These are phyloP conservation scores for Ypsolopha scabrella DNA, from an alignment of 2,888 invertebrate genomes.

Conservation along the genomic window DNA sequence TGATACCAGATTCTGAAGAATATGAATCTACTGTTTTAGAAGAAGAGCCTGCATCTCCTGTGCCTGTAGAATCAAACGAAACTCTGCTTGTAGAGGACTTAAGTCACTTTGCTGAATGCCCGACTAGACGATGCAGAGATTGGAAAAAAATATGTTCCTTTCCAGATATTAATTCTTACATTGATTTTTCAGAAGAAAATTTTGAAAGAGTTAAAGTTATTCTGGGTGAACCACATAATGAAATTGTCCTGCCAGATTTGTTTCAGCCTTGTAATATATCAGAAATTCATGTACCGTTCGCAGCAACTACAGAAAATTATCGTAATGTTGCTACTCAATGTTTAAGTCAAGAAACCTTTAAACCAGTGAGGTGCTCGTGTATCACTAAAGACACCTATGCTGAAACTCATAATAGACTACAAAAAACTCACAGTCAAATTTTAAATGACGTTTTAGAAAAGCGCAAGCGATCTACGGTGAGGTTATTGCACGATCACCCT, in stretches of 20 bases:
- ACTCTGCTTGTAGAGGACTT: constrained; percentile 31
- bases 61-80: background rate
- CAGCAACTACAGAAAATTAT: constrained; percentile 31
- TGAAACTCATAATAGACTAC: constrained; percentile 8
- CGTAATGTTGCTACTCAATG: constrained; percentile 43
- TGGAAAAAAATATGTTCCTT: constrained; percentile 26
- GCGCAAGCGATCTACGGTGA: constrained; percentile 34
- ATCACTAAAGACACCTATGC: constrained; percentile 15
- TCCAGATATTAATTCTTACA: constrained; percentile 32
- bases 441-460: constrained; percentile 22
- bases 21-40: background rate
- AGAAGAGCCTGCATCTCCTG: constrained; percentile 9
- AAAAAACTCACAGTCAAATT: constrained; percentile 16
- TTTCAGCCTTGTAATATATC: constrained; percentile 29
- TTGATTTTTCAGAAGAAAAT: constrained; percentile 50
- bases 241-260: constrained; percentile 17
- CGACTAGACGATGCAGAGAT: constrained; percentile 27
- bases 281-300: constrained; percentile 32
- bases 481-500: constrained; percentile 33
- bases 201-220: constrained; percentile 36
- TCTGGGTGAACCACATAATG: constrained; percentile 17
- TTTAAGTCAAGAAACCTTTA: constrained; percentile 41
- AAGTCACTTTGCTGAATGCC: constrained; percentile 29
- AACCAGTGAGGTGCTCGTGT: constrained; percentile 20
- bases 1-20: background rate